Percentiles rank a stretch among this genome's conserved stretches.
Evolutionary conservation across 1,140 invertebrate genomes (phyloP).

Genomic region (Trissolcus basalis): DNA sequence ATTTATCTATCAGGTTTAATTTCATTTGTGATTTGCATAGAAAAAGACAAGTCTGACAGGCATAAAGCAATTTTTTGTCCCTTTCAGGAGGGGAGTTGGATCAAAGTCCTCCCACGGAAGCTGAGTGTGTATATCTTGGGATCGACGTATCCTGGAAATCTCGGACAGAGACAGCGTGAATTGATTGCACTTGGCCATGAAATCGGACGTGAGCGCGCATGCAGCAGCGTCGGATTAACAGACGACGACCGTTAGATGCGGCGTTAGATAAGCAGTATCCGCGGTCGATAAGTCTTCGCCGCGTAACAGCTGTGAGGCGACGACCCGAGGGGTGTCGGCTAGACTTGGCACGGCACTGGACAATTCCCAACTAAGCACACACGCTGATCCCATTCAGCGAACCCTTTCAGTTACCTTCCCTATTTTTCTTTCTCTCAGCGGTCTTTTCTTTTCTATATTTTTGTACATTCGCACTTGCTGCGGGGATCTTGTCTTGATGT

Average conservation of each 20-base stretch:
- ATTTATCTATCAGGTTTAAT: no score
- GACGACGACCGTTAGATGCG: conserved; percentile 34
- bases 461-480: not conserved
- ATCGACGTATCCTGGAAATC: conserved; percentile 5
- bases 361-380: conserved; percentile 66
- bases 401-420: conserved; percentile 65
- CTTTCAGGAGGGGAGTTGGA: no score
- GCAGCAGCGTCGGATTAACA: conserved; percentile 10
- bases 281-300: conserved; percentile 36
- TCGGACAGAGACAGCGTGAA: conserved; percentile 14
- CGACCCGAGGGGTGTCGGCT: conserved; percentile 6
- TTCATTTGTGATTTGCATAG: no score
- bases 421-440: conserved; percentile 13
- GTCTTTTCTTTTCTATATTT: conserved; percentile 46
- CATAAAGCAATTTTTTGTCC: not conserved
- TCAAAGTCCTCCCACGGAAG: no score
- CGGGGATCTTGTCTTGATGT: no score
- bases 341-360: conserved; percentile 62
- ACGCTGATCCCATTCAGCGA: conserved; percentile 69
- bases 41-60: no score
- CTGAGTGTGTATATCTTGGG: no score
- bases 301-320: conserved; percentile 28
- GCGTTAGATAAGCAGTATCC: conserved; percentile 34
- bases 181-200: conserved; percentile 44
- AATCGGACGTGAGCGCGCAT: conserved; percentile 6